Evolutionary conservation across 2,797 vertebrate species (phyloP).

Genomic region (Dromococcyx pavoninus): DNA sequence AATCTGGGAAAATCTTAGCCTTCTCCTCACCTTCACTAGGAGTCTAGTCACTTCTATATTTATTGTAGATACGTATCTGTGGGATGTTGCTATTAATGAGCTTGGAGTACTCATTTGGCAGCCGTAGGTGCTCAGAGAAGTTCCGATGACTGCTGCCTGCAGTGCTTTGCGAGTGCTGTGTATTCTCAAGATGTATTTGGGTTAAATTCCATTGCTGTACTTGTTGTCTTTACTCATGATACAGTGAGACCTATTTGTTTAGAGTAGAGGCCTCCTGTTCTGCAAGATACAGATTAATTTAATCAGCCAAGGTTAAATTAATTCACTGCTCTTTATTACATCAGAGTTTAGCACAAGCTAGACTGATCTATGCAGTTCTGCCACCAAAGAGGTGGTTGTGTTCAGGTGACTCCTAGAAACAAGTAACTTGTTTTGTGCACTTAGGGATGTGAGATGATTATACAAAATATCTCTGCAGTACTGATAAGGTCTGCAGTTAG

Average conservation of each 20-base stretch:
- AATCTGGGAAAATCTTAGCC: neutral
- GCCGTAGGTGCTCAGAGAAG: neutral
- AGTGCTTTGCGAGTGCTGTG: neutral
- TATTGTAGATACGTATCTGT: accelerated
- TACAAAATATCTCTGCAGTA: neutral
- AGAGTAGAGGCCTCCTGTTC: neutral
- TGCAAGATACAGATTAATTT: too few relatives aligned
- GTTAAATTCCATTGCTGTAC: neutral
- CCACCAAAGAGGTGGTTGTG: neutral
- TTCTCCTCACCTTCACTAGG: neutral
- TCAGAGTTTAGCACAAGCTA: neutral
- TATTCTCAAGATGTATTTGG: neutral
- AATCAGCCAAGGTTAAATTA: neutral
- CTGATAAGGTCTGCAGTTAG: neutral
- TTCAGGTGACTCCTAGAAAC: neutral
- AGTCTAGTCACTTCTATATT: neutral
- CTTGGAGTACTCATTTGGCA: neutral
- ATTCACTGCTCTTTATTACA: neutral
- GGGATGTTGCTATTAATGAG: neutral
- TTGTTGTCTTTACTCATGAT: neutral
- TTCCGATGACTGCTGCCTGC: neutral
- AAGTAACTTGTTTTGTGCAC: neutral
- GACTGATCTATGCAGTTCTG: neutral
- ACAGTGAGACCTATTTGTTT: neutral
- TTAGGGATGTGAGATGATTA: neutral